These are phyloP conservation scores for Temnothorax unifasciatus DNA, from an alignment of 2,888 invertebrate genomes.

Conservation along the genomic window DNA sequence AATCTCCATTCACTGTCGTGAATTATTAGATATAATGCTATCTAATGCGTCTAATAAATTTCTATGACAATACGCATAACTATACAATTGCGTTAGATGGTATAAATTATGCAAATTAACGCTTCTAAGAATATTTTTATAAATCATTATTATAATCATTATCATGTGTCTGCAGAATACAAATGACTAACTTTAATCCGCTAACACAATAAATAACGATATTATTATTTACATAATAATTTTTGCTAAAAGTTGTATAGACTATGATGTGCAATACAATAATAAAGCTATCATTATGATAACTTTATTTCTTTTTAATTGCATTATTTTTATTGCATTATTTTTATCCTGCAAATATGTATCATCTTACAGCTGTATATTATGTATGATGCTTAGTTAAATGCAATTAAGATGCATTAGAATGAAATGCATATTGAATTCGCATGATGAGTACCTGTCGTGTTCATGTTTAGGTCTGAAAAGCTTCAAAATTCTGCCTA, in stretches of 20 bases:
- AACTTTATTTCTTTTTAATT: not conserved
- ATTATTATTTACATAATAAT: not conserved
- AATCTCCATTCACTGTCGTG: not conserved
- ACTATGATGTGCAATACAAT: not conserved
- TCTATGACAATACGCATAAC: not conserved
- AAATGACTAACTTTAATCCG: not conserved
- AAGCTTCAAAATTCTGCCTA: slow-evolving; percentile 88
- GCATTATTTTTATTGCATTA: not conserved
- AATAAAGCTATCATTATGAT: not conserved
- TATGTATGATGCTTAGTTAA: not conserved
- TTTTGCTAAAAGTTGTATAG: not conserved
- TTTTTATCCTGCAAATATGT: not conserved
- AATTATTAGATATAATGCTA: not conserved
- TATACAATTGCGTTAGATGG: not conserved
- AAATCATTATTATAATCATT: not conserved
- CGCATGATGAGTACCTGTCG: not conserved
- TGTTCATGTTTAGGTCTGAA: slow-evolving; percentile 87
- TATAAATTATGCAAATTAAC: not conserved
- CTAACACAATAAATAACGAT: not conserved
- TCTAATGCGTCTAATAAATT: not conserved
- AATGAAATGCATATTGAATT: not conserved
- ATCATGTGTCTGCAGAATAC: not conserved
- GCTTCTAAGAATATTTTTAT: not conserved
- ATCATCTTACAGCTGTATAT: not conserved
- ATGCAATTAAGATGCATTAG: not conserved